Base-by-base conservation (phyloP, 2,888 invertebrate genomes). In the Chelonus formosanus region DNA sequence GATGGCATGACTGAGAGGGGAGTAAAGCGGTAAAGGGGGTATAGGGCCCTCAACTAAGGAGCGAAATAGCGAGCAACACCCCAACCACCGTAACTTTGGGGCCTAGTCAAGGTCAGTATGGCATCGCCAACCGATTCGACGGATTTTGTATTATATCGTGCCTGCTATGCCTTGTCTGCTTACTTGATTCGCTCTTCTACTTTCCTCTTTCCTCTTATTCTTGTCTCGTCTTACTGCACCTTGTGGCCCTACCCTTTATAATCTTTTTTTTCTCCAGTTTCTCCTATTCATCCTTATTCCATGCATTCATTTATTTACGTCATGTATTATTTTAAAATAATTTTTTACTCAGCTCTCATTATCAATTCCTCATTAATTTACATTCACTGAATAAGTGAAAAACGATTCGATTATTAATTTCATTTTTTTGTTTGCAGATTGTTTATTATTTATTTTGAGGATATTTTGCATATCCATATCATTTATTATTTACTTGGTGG, bases 51-150 rank as follows among this genome's bases (percentile, higher is more conserved):
- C 73, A 40, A 40, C 40, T 40, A 69, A 70, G 71, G 72, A 73
- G 70, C 68, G 69, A 64, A 65, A 65, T 64, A 67, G 57, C 57
- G 73, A 74, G 71, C 68, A 69, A 69, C 78, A 76, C 77, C 79
- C 77, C 80, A 79, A 80, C 80, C 81, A 80, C 80, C 81, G 80
- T 80, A 80, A 81, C 79, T 80, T 80, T 73, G 8, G 77, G 80
- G 80, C 76, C 78, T 82, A 83, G 83, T 83, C 83, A 83, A 83
- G 83, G 83, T 83, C 83, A 80, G 78, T 77, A 73, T 71, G 76
- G 73, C 76, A 20, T 20, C 20, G 20, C 20, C 20, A 73, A 76
- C 63, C 55, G 50, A 60, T 56, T 65, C 48, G 55, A 59, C 40
- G 55, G 40, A 5, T 40, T 5, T 40, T 40, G 40, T 40, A 40